Conservation (phyloP, 2,888 invertebrate species). For the Stictocephala bisonia region DNA sequence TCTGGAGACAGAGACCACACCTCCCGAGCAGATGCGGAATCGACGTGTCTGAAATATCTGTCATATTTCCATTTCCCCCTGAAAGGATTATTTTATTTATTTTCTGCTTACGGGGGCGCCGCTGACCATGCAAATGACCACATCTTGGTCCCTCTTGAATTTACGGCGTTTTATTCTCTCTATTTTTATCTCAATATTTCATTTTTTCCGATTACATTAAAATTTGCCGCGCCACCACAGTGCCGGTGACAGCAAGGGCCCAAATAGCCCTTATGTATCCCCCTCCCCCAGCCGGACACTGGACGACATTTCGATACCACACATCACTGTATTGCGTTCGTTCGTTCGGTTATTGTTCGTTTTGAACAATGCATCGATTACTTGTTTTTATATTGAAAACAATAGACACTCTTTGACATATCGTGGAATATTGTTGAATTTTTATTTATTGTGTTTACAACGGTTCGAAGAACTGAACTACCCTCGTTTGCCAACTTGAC, state of each 20-base stretch:
- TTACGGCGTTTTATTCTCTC: conserved; percentile 56
- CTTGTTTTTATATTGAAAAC: too few species aligned
- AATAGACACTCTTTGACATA: too few species aligned
- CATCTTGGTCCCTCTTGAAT: conserved; percentile 52
- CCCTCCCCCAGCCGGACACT: too few species aligned
- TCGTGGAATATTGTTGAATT: not conserved
- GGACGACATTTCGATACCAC: too few species aligned
- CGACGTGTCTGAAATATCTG: conserved; percentile 21
- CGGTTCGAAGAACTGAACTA: too few species aligned
- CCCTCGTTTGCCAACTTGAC: too few species aligned
- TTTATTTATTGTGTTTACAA: not conserved
- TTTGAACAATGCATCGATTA: not conserved
- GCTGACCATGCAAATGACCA: conserved; percentile 57
- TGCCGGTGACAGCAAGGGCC: conserved; percentile 54
- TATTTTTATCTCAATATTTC: conserved; percentile 58
- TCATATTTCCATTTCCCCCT: conserved; percentile 37
- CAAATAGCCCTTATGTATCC: conserved; percentile 54
- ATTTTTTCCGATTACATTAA: conserved; percentile 56
- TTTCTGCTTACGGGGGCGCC: conserved; percentile 22
- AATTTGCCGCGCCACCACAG: conserved; percentile 48
- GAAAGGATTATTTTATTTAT: conserved; percentile 46
- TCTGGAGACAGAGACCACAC: too few species aligned
- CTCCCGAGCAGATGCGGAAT: too few species aligned
- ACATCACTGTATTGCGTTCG: not conserved
- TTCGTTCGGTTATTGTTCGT: not conserved